A percentile compares a stretch with the other conserved stretches of the same genome.
These are phyloP conservation scores for Drosophila bocki DNA, from an alignment of 1,140 invertebrate genomes.

Conservation along the genomic window DNA sequence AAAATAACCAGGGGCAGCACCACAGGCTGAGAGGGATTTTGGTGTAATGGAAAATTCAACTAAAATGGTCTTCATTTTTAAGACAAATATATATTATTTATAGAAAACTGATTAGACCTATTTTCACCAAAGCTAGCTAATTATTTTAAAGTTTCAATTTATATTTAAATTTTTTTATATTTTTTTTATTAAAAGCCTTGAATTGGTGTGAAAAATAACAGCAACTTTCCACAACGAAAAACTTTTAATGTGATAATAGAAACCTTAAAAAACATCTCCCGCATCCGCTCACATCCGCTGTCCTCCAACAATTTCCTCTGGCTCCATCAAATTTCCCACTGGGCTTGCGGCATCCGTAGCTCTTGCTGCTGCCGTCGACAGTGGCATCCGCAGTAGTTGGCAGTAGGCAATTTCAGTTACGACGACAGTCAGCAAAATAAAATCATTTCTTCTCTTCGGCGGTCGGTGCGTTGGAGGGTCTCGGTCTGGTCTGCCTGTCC, in stretches of 20 bases:
- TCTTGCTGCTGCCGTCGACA: slow-evolving; percentile 18
- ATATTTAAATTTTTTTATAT: neutral
- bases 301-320: slow-evolving; percentile 6
- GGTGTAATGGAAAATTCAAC: neutral
- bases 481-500: slow-evolving; percentile 8
- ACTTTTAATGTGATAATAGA: slow-evolving; percentile 11
- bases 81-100: too few relatives aligned
- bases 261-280: slow-evolving; percentile 10
- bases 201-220: slow-evolving; percentile 8
- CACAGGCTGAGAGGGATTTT: slow-evolving; percentile 8
- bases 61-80: neutral
- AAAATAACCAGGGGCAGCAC: slow-evolving; percentile 22
- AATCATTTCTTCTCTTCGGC: slow-evolving; percentile 66
- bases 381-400: slow-evolving; percentile 51
- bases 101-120: too few relatives aligned
- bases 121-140: neutral
- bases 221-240: neutral
- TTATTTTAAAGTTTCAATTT: neutral
- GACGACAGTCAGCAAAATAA: slow-evolving; percentile 80
- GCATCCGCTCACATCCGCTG: slow-evolving; percentile 8
- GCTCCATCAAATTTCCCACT: slow-evolving; percentile 47
- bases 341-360: slow-evolving; percentile 22
- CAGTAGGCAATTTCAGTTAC: slow-evolving; percentile 77
- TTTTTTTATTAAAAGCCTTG: neutral
- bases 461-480: slow-evolving; percentile 9